phyloP scores from a whole-genome alignment of 2,888 invertebrate genomes.

The Dryococelus australis region DNA sequence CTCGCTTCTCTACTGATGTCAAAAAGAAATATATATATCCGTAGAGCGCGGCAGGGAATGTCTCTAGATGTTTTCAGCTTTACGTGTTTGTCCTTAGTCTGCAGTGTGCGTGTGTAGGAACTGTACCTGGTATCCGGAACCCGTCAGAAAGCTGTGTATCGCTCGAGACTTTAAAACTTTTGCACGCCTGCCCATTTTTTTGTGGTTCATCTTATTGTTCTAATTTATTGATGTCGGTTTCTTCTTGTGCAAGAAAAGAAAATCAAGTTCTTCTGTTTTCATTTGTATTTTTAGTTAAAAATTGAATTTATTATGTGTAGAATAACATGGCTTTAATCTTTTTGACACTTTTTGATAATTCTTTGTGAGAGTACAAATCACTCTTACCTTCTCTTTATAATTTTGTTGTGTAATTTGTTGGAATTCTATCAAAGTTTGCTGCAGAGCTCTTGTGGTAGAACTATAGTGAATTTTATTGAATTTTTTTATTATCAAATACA shows the following conservation, averaged over 20 bases:
- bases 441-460: too few relatives aligned
- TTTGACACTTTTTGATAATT: background rate
- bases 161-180: background rate
- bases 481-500: background rate
- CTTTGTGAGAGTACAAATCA: background rate
- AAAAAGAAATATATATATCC: background rate
- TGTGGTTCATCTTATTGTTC: background rate
- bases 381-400: background rate
- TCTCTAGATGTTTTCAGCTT: slow-evolving; percentile 7
- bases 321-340: background rate
- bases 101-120: background rate
- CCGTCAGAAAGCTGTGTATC: too few relatives aligned
- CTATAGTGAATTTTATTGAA: background rate
- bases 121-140: too few relatives aligned
- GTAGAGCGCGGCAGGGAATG: background rate
- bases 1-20: slow-evolving; percentile 28
- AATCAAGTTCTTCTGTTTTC: too few relatives aligned
- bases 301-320: background rate
- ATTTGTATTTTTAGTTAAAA: background rate
- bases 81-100: background rate
- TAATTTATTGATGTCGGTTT: background rate
- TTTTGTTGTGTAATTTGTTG: too few relatives aligned
- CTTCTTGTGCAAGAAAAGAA: background rate
- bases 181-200: background rate
- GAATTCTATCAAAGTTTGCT: too few relatives aligned